Base-by-base conservation (phyloP, 2,888 invertebrate genomes). In the Drosophila rellima region DNA sequence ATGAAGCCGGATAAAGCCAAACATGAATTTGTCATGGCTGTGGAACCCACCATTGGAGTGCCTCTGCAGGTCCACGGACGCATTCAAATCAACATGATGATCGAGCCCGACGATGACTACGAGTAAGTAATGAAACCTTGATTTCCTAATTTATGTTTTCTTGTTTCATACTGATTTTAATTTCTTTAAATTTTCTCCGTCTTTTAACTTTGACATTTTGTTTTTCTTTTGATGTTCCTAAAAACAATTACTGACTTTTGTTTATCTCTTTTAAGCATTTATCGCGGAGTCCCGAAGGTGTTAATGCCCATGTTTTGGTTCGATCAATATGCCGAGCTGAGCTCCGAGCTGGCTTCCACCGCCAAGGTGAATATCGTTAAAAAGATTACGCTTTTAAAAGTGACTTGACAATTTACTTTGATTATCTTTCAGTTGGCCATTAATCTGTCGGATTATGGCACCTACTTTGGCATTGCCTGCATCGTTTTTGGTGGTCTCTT, bases 261-360 rank as follows among this genome's bases (percentile, higher is more conserved):
- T 47, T 37, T 11, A 11, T 2, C n/a, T 18, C 1, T 2, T 23
- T 92, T 20, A 85, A 95, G 95, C n/a, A 91, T 95, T 52, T 94
- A 95, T 74, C 91, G 93, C 51, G 92, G 93, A 55, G 90, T 95
- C 11, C 93, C 91, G 1, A 93, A 93, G 15, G 92, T 94, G 61
- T 94, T 94, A 90, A 94, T 96, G 90, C 97, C 97, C 2, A 94
- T 95, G 93, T 93, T 97, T 88, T 96, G 96, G 96, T 97, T 97
- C 92, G 93, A 94, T 1, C 96, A 97, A 91, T 93, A 94, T 74
- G 95, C 95, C 47, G 89, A 92, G 48, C 91, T 95, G 8, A 94
- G 94, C 40, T 92, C 94, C 4, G 93, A 94, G 26, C 94, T 95
- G 79, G 95, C 95, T 2, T 69, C 72, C 29, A 87, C 78, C 63